Percentiles rank a stretch among this genome's conserved stretches.
These are phyloP conservation scores for Pollenia angustigena DNA, from an alignment of 2,888 invertebrate genomes.

Conservation along the genomic window DNA sequence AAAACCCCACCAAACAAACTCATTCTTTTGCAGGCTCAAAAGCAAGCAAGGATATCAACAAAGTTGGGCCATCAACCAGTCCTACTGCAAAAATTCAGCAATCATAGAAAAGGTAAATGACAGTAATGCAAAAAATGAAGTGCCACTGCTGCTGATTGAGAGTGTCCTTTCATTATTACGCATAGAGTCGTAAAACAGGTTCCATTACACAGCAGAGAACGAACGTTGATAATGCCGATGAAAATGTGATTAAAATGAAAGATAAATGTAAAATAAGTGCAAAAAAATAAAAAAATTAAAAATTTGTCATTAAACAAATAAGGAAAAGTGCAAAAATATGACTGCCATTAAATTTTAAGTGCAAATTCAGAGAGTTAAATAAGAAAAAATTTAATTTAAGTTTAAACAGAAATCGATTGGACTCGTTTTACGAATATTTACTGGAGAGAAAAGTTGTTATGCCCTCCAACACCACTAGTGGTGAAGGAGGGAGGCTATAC, in stretches of 20 bases:
- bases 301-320: slow-evolving; percentile 13
- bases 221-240: slow-evolving; percentile 13
- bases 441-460: too few relatives aligned
- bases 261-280: slow-evolving; percentile 13
- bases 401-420: not conserved
- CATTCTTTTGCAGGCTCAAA: not conserved
- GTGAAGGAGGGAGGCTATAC: too few relatives aligned
- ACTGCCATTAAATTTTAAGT: not conserved
- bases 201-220: slow-evolving; percentile 5
- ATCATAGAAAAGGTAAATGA: slow-evolving; percentile 37
- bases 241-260: slow-evolving; percentile 61
- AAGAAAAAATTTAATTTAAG: not conserved
- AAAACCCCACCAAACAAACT: not conserved
- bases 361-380: too few relatives aligned
- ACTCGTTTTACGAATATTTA: too few relatives aligned
- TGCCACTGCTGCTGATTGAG: slow-evolving; percentile 29
- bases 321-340: not conserved
- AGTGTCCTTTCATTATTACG: slow-evolving; percentile 52
- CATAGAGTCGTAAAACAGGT: not conserved
- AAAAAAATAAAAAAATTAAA: not conserved
- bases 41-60: not conserved
- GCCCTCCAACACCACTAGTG: too few relatives aligned
- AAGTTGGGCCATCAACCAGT: not conserved
- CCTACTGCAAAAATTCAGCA: not conserved
- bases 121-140: slow-evolving; percentile 69